These are phyloP conservation scores for Montifringilla adamsi DNA, from an alignment of 2,113 vertebrate genomes.

Conservation along the genomic window DNA sequence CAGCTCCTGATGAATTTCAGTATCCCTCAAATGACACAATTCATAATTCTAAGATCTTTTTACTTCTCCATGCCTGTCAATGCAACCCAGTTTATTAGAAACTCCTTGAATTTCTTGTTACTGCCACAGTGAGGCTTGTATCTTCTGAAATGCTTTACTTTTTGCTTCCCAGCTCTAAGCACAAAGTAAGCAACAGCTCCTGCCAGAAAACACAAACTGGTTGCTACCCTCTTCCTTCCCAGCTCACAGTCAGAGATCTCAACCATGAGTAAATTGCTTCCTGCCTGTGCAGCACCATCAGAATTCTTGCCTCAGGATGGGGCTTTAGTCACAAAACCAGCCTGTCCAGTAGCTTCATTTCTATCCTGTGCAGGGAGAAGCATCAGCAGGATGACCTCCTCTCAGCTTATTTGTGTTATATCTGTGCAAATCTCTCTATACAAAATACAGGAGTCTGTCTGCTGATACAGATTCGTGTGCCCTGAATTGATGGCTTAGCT, in stretches of 20 bases:
- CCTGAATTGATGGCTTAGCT: neutral
- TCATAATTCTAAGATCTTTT: neutral
- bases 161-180: neutral
- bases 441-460: neutral
- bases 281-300: neutral
- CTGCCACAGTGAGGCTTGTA: neutral
- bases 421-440: neutral
- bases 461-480: neutral
- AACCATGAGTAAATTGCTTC: neutral
- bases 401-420: neutral
- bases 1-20: neutral
- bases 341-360: neutral
- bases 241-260: neutral
- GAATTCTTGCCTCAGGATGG: neutral
- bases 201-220: neutral
- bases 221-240: neutral
- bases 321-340: neutral
- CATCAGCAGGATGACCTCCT: neutral
- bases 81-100: neutral
- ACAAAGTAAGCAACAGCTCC: neutral
- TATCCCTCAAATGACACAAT: neutral
- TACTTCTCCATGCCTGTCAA: neutral
- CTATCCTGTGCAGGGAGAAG: neutral
- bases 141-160: neutral
- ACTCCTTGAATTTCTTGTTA: neutral